Evolutionary conservation across 2,888 invertebrate species (phyloP).

Genomic region (Aleiodes alternator): DNA sequence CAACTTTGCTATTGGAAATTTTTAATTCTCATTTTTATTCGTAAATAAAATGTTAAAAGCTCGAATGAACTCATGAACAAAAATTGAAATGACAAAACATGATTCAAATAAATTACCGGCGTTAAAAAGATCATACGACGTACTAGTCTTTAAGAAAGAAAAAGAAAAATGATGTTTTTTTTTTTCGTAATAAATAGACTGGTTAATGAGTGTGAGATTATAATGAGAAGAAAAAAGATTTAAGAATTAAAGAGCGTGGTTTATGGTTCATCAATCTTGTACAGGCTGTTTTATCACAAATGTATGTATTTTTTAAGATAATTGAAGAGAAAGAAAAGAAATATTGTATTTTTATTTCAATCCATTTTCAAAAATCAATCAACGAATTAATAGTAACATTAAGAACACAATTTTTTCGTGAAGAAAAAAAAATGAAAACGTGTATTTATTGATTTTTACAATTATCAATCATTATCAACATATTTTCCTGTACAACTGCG

Average conservation of each 20-base stretch:
- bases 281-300: constrained; percentile 63
- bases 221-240: constrained; percentile 16
- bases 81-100: no score
- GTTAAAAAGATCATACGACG: constrained; percentile 6
- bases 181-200: constrained; percentile 20
- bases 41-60: no score
- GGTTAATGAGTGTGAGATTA: constrained; percentile 23
- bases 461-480: not conserved
- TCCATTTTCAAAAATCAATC: not conserved
- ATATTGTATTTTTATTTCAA: constrained; percentile 28
- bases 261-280: constrained; percentile 57
- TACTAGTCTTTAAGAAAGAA: constrained; percentile 29
- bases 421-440: constrained; percentile 17
- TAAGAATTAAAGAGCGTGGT: constrained; percentile 40
- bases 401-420: not conserved
- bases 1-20: no score
- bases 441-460: constrained; percentile 32
- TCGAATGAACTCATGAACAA: no score
- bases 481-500: constrained; percentile 9
- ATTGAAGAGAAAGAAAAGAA: constrained; percentile 45
- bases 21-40: no score
- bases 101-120: not conserved
- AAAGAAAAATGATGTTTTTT: not conserved
- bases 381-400: not conserved
- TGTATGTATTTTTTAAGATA: constrained; percentile 64